phyloP scores from a whole-genome alignment of 2,888 invertebrate genomes.

The Penaeus monodon region DNA sequence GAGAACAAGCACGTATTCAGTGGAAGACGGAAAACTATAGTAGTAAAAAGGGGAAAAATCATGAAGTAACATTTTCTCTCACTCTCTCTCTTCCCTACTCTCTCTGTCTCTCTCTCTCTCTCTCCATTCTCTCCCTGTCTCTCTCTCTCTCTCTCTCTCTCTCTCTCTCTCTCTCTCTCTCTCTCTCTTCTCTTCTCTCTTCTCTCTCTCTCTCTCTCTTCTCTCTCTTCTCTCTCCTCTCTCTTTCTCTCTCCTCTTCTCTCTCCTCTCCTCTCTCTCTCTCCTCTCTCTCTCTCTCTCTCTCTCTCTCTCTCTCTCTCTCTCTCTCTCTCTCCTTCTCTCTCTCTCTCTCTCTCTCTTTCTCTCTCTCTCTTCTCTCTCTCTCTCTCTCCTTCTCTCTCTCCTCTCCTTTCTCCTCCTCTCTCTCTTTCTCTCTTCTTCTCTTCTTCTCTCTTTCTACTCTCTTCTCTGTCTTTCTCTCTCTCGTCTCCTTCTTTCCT shows the following conservation, averaged over 20 bases:
- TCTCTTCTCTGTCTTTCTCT: neutral
- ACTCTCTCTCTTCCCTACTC: too few species aligned
- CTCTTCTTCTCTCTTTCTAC: neutral
- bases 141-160: too few species aligned
- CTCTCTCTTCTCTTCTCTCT: too few species aligned
- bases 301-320: neutral
- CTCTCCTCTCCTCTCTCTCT: neutral
- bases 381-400: neutral
- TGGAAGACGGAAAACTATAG: too few species aligned
- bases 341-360: neutral
- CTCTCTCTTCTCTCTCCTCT: neutral
- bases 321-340: neutral
- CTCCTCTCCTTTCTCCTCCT: neutral
- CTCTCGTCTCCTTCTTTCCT: neutral
- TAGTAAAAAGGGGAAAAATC: too few species aligned
- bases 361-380: neutral
- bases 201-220: conserved; percentile 16
- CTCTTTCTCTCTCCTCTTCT: neutral
- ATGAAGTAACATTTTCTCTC: too few species aligned
- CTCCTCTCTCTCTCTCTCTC: neutral
- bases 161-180: too few species aligned
- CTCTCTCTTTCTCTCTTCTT: neutral
- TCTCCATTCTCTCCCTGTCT: too few species aligned
- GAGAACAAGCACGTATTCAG: too few species aligned
- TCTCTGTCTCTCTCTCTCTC: too few species aligned